phyloP scores from a whole-genome alignment of 2,888 invertebrate genomes.

The Ochropleura leucogaster region DNA sequence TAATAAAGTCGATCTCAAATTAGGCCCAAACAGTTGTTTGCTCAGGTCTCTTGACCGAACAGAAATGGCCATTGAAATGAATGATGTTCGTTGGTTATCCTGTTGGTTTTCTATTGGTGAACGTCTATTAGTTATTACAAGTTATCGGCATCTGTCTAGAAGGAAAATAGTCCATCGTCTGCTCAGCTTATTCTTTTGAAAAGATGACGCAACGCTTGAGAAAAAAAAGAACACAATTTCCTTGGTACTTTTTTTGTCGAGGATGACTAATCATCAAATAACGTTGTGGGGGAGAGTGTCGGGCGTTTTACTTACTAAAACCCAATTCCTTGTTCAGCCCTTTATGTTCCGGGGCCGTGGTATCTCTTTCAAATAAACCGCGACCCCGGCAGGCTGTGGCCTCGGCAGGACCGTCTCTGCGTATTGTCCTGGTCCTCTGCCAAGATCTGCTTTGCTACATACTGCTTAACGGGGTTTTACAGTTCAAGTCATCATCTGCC shows the following conservation, averaged over 20 bases:
- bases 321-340: too few species aligned
- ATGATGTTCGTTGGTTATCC: background rate
- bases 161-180: background rate
- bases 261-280: too few species aligned
- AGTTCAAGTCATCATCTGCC: too few species aligned
- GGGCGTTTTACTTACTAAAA: too few species aligned
- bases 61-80: background rate
- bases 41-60: too few species aligned
- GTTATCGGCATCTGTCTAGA: background rate
- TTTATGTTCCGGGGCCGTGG: too few species aligned
- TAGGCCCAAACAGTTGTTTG: background rate
- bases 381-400: too few species aligned
- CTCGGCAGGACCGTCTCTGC: too few species aligned
- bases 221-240: background rate
- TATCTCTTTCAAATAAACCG: too few species aligned
- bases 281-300: too few species aligned
- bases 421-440: too few species aligned
- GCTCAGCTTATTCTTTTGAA: background rate
- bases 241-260: too few species aligned
- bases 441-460: background rate
- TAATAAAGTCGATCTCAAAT: background rate
- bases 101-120: background rate
- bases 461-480: background rate
- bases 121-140: background rate
- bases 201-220: background rate